phyloP scores from a whole-genome alignment of 2,113 vertebrate species.

The Gulo gulo region DNA sequence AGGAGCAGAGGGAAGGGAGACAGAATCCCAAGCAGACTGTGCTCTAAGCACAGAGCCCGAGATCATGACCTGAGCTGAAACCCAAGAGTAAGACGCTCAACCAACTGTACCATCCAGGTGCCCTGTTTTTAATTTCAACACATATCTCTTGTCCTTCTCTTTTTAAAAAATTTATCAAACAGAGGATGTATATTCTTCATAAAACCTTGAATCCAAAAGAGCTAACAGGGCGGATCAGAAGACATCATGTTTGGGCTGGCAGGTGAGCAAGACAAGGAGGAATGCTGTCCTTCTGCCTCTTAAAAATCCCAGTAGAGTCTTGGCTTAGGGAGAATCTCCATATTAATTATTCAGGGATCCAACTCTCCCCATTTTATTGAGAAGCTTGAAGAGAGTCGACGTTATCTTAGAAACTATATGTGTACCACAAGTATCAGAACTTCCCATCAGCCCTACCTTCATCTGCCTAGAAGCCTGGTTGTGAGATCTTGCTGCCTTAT shows the following conservation, averaged over 20 bases:
- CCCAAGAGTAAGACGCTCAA: neutral
- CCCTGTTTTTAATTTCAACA: neutral
- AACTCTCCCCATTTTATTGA: neutral
- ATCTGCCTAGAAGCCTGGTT: neutral
- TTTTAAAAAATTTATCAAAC: neutral
- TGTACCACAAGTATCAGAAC: neutral
- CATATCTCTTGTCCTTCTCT: neutral
- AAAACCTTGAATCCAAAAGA: neutral
- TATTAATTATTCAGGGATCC: neutral
- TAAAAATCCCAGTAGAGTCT: neutral
- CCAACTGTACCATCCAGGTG: neutral
- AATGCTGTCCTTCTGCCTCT: neutral
- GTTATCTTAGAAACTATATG: neutral
- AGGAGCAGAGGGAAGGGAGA: neutral
- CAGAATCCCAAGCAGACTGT: neutral
- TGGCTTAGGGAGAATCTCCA: neutral
- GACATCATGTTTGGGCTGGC: neutral
- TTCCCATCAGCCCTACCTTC: neutral
- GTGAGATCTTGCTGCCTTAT: neutral
- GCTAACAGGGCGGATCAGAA: neutral
- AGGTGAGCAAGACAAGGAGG: neutral
- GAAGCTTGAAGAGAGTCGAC: neutral
- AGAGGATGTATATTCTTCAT: neutral
- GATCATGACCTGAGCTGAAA: neutral
- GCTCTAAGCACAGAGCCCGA: neutral